Base-by-base conservation (phyloP, 2,113 vertebrate genomes). In the Campylomormyrus numenius region DNA sequence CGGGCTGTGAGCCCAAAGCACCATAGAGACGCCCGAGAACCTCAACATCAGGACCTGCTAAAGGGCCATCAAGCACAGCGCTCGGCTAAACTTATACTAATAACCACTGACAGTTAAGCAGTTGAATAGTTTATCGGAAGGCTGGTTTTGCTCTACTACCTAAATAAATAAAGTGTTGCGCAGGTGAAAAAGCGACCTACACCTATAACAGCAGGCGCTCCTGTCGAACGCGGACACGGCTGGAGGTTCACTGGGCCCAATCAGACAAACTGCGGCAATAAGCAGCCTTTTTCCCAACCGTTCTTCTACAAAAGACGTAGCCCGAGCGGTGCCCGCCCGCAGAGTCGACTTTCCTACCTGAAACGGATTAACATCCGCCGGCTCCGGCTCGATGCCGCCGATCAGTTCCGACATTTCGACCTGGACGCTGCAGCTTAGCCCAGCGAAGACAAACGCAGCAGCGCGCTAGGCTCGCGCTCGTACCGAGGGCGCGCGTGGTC, bases 341-440 rank as follows among this genome's bases (percentile, higher is more conserved):
- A 84, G 17, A 24, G 8, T 85, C 85, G 24, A 1, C 8, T 0
- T 27, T 93, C 93, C 95, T 95, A 98, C 98, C 94, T 98, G 97
- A 91, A 98, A 98, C 0, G 98, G 98, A 92, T 98, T 98, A 87
- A 97, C 95, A 21, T 94, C 95, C 93, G 94, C 94, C 87, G 97
- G 93, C 62, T 97, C 96, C 84, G 96, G 97, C 92, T 98, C 98
- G 21, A 97, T 97, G 93, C 98, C 98, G 58, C 89, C 94, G 58
- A 97, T 97, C 94, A 95, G 97, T 56, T 89, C 94, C 90, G 97
- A 97, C 97, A 99, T 98, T 92, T 91, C 93, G 48, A 91, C 53
- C 0, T 10, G n/a, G 42, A 2, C 24, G 19, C 35, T 89, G 90
- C 90, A 39, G 15, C 35, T 90, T 62, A 88, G 66, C 66, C 88